Conservation (phyloP, 2,888 invertebrate species). For the Acleris laterana region DNA sequence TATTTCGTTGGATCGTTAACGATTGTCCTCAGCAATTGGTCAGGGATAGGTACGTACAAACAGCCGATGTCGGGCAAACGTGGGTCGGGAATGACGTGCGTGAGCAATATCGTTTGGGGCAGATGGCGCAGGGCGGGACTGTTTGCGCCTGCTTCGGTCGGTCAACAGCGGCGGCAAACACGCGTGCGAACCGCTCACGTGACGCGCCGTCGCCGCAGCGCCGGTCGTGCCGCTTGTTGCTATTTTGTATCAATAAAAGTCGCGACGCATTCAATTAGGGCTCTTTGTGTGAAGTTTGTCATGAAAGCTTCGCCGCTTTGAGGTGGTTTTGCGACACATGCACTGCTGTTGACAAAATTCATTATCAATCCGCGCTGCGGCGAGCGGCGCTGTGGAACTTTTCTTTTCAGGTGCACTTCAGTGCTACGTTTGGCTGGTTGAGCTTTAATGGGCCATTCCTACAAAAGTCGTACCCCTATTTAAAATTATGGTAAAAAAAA, state of each 20-base stretch:
- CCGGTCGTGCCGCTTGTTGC: constrained; percentile 50
- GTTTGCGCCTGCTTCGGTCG: constrained; percentile 60
- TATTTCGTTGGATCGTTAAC: constrained; percentile 38
- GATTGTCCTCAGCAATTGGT: constrained; percentile 46
- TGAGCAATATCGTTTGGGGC: constrained; percentile 66
- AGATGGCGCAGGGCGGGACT: constrained; percentile 61
- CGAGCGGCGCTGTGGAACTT: constrained; percentile 23
- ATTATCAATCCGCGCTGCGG: constrained; percentile 22
- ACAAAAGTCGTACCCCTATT: too few relatives aligned
- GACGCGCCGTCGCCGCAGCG: constrained; percentile 40
- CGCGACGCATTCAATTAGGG: constrained; percentile 45
- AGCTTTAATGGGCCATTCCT: too few relatives aligned
- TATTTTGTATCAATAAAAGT: constrained; percentile 51
- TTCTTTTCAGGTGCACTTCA: constrained; percentile 9
- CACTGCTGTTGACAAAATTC: constrained; percentile 28
- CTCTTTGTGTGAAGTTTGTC: constrained; percentile 34
- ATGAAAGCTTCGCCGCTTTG: constrained; percentile 41
- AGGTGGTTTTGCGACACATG: constrained; percentile 41
- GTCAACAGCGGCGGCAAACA: constrained; percentile 70
- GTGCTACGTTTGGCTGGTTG: not conserved
- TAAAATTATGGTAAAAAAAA: too few relatives aligned
- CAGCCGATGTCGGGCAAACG: constrained; percentile 59
- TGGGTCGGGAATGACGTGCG: constrained; percentile 62
- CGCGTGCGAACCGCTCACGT: constrained; percentile 67
- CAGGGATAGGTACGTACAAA: constrained; percentile 51